phyloP scores from a whole-genome alignment of 2,113 vertebrate species.

The Xiphorhynchus elegans region DNA sequence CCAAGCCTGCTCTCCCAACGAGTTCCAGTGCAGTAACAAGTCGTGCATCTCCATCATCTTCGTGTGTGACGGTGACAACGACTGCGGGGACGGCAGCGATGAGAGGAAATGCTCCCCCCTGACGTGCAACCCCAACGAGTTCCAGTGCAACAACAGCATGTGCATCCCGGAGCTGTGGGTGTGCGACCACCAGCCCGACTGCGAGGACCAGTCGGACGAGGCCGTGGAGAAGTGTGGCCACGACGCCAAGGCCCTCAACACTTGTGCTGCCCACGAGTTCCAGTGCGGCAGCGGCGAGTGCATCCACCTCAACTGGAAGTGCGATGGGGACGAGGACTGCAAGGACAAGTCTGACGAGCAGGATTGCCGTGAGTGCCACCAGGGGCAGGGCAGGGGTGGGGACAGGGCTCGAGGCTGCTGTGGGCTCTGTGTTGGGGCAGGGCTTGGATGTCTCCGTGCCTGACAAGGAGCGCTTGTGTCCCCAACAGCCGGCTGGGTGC shows the following conservation, averaged over 20 bases:
- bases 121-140: constrained; percentile 89
- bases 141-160: constrained; percentile 89
- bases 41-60: constrained; percentile 88
- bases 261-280: constrained; percentile 86
- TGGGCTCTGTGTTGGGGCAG: neutral
- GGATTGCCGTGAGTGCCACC: constrained; percentile 88
- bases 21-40: constrained; percentile 91
- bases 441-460: neutral
- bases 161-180: constrained; percentile 94
- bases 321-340: constrained; percentile 94
- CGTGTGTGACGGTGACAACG: constrained; percentile 89
- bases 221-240: constrained; percentile 84
- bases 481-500: neutral
- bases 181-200: constrained; percentile 93
- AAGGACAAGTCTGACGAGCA: constrained; percentile 96
- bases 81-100: constrained; percentile 91
- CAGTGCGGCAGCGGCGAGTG: constrained; percentile 91
- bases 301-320: constrained; percentile 94
- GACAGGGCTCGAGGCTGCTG: neutral
- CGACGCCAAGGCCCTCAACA: constrained; percentile 73
- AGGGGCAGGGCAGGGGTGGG: neutral
- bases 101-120: constrained; percentile 86
- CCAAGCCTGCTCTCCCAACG: constrained; percentile 85
- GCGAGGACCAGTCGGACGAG: constrained; percentile 91
- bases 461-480: neutral